A percentile compares a stretch with the other conserved stretches of the same genome.
These are phyloP conservation scores for Prionailurus viverrinus DNA, from an alignment of 2,113 vertebrate genomes.

Conservation along the genomic window DNA sequence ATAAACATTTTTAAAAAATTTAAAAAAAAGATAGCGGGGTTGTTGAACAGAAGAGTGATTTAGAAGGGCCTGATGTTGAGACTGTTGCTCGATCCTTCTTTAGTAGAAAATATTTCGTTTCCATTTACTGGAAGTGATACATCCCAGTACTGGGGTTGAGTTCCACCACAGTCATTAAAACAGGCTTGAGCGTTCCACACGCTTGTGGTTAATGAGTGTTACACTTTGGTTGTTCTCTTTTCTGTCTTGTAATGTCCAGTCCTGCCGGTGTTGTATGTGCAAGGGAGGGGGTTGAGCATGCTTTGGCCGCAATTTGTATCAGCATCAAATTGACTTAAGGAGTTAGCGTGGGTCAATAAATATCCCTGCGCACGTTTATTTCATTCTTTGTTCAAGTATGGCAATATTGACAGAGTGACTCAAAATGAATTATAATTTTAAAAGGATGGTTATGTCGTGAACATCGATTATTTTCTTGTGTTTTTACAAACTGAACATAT, in stretches of 20 bases:
- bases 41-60: conserved; percentile 59
- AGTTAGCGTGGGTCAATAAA: conserved; percentile 63
- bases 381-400: conserved; percentile 65
- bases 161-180: conserved; percentile 39
- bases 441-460: conserved; percentile 53
- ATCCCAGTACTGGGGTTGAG: background rate
- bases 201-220: conserved; percentile 44
- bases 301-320: conserved; percentile 54
- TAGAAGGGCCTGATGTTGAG: conserved; percentile 49
- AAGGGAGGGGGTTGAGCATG: background rate
- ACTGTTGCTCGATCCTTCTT: conserved; percentile 53
- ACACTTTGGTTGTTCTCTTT: conserved; percentile 63
- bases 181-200: conserved; percentile 23
- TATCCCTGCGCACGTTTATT: conserved; percentile 64
- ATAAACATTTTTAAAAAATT: no score
- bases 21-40: background rate
- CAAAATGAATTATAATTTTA: conserved; percentile 59
- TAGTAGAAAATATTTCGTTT: conserved; percentile 66
- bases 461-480: conserved; percentile 66
- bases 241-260: conserved; percentile 68
- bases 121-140: conserved; percentile 61
- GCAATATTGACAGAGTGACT: conserved; percentile 65
- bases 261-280: background rate
- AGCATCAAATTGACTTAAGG: conserved; percentile 60
- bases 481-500: conserved; percentile 17